Conservation (phyloP, 2,888 invertebrate species). For the Nomada lathburiana region DNA sequence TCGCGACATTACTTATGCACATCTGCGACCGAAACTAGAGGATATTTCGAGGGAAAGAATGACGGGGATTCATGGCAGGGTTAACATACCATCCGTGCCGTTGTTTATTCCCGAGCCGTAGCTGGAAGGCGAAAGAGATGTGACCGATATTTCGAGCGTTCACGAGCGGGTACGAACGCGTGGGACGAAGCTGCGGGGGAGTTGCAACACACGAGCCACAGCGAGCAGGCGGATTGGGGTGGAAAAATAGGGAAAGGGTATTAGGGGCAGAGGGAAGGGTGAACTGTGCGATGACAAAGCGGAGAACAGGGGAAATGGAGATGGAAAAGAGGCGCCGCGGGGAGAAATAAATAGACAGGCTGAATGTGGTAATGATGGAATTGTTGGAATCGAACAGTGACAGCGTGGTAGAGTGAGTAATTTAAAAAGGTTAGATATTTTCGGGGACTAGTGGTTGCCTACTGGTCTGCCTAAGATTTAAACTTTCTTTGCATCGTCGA, state of each 20-base stretch:
- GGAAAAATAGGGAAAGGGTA: slow-evolving; percentile 3
- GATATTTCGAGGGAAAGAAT: not conserved
- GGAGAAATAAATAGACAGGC: slow-evolving; percentile 18
- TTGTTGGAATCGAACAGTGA: not conserved
- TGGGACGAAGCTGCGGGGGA: slow-evolving; percentile 37
- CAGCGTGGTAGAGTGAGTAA: not conserved
- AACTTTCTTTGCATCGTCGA: too few species aligned
- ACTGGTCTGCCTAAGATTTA: not conserved
- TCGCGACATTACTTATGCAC: too few species aligned
- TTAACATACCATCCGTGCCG: not conserved
- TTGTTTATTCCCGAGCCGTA: slow-evolving; percentile 28
- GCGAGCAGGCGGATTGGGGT: not conserved
- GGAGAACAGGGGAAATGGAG: slow-evolving; percentile 11
- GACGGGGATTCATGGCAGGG: not conserved
- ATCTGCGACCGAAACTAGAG: too few species aligned
- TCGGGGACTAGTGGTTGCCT: not conserved
- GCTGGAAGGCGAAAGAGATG: slow-evolving; percentile 11
- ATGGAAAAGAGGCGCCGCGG: not conserved
- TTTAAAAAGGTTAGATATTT: not conserved
- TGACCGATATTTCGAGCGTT: slow-evolving; percentile 19
- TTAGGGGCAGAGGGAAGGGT: not conserved
- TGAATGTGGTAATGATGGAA: slow-evolving; percentile 2
- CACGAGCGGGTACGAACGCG: slow-evolving; percentile 7
- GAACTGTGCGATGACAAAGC: not conserved
- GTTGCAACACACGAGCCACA: slow-evolving; percentile 26